Evolutionary conservation across 1,140 invertebrate genomes (phyloP).

Genomic region (Dendrolimus punctatus): DNA sequence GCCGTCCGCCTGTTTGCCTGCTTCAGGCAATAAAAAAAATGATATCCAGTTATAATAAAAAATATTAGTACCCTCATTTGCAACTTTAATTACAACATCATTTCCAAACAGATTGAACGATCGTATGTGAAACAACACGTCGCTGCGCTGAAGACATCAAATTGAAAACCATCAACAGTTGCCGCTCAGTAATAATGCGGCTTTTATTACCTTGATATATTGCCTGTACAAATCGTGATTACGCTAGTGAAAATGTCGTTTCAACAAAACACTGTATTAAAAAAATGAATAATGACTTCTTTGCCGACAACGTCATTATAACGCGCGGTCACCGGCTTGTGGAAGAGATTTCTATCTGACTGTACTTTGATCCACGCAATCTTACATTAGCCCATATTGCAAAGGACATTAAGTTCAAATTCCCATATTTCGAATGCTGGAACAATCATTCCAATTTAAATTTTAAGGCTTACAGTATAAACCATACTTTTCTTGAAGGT

Average conservation of each 20-base stretch:
- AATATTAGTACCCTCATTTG: constrained; percentile 4
- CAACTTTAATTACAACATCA: constrained; percentile 10
- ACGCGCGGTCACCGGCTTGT: constrained; percentile 46
- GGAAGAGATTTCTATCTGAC: constrained; percentile 57
- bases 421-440: too few relatives aligned
- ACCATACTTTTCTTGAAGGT: too few relatives aligned
- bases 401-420: too few relatives aligned
- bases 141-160: constrained; percentile 59
- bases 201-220: constrained; percentile 66
- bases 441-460: constrained; percentile 14
- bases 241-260: constrained; percentile 68
- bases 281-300: constrained; percentile 71
- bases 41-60: neutral
- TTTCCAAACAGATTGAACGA: constrained; percentile 14
- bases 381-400: too few relatives aligned
- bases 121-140: constrained; percentile 34
- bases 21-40: too few relatives aligned
- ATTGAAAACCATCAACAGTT: constrained; percentile 63
- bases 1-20: too few relatives aligned
- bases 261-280: constrained; percentile 69
- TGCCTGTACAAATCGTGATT: constrained; percentile 62
- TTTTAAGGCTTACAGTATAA: constrained; percentile 8
- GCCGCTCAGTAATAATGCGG: constrained; percentile 44
- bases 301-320: constrained; percentile 63
- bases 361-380: constrained; percentile 5